Evolutionary conservation across 2,113 vertebrate species (phyloP), one percentile per base, ranked within the genome.

Genomic region (Junco hyemalis): DNA sequence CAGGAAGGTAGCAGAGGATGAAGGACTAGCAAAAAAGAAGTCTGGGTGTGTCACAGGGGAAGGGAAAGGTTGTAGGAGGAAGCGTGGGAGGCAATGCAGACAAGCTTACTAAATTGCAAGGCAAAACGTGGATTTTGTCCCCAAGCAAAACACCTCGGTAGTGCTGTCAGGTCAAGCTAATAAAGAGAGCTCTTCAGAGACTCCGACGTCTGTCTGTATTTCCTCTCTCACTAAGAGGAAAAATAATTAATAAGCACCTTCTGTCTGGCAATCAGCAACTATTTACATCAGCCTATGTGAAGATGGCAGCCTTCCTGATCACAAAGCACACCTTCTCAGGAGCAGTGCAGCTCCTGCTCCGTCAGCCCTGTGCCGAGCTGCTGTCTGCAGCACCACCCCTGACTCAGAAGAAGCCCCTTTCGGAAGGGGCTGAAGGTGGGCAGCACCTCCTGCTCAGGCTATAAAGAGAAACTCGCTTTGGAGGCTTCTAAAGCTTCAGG

Each of bases 171-270:
- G 88, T 94, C 93, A 95, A 88, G 74, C 57, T 95, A 96, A 92
- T 96, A 95, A 92, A 95, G 82, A 57, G 81, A 93, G 38, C n/a
- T 91, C 82, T 80, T 95, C 36, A 92, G 86, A 88, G 81, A n/a
- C 90, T 91, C 72, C 3, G 3, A 48, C 8, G 13, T 72, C 76
- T 93, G 65, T 59, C 86, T 78, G 53, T 42, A 56, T 84, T 93
- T 95, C 92, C 92, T 88, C 74, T 90, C 73, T 92, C 90, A 54
- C 83, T 74, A 66, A 84, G 68, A 93, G 76, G 77, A 91, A 93
- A 92, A 94, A 90, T 83, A 96, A 96, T 76, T 96, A 97, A 97
- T 95, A 86, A 94, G 94, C 70, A 95, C 77, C 91, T 94, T 93
- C 94, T 95, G n/a, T 71, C 92, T 89, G 86, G 66, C 88, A 95